Conservation (phyloP, 2,888 invertebrate species). For the Agrenia bidenticulata region DNA sequence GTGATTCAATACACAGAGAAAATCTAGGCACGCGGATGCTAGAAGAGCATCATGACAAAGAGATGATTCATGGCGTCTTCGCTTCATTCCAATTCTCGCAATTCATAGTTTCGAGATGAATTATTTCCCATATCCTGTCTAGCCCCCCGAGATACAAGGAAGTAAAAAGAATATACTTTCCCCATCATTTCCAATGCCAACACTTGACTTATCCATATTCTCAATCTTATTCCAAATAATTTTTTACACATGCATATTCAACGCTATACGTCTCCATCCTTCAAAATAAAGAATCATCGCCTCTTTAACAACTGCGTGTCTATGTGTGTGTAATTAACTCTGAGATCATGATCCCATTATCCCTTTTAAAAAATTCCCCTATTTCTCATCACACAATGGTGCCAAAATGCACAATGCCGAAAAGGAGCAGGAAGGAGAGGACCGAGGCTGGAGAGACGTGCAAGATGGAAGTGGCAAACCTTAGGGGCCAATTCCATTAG, state of each 20-base stretch:
- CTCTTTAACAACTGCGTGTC: too few species aligned
- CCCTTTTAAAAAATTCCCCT: too few species aligned
- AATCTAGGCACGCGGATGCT: too few species aligned
- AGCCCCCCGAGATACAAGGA: neutral
- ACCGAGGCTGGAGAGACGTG: slow-evolving; percentile 25
- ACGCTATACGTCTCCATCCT: neutral
- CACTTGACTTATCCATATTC: slow-evolving; percentile 12
- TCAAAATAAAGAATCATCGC: neutral
- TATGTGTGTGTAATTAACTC: too few species aligned
- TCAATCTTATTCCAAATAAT: too few species aligned
- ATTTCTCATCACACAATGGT: neutral
- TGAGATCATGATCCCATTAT: too few species aligned
- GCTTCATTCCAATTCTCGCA: slow-evolving; percentile 10
- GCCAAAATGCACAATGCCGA: slow-evolving; percentile 4
- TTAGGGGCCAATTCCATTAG: slow-evolving; percentile 43
- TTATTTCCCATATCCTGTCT: neutral
- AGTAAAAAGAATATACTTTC: neutral
- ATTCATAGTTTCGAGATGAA: neutral
- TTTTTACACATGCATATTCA: slow-evolving; percentile 13
- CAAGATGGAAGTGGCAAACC: slow-evolving; percentile 30
- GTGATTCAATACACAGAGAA: slow-evolving; percentile 30
- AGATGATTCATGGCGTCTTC: slow-evolving; percentile 36
- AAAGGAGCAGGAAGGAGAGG: slow-evolving; percentile 11
- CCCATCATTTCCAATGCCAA: neutral
- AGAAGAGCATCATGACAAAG: slow-evolving; percentile 25